These are phyloP conservation scores for Phalacrocorax brasilianus DNA, from an alignment of 2,113 vertebrate species.

Conservation along the genomic window DNA sequence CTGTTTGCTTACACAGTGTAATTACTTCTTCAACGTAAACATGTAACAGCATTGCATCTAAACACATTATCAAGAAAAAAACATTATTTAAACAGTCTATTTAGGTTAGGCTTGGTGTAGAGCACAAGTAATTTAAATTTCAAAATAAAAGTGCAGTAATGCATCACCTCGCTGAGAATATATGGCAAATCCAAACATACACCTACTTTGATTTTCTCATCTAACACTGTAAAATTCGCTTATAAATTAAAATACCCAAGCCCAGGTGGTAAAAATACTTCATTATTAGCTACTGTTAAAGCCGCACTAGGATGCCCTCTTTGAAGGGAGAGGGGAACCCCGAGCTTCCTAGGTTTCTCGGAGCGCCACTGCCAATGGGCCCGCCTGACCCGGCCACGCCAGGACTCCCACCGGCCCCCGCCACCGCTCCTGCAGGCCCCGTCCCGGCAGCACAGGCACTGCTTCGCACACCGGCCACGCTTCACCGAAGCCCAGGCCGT, in stretches of 20 bases:
- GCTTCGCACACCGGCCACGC: too few relatives aligned
- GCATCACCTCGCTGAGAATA: not conserved
- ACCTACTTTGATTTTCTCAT: accelerated
- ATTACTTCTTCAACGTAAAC: not conserved
- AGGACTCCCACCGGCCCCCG: too few relatives aligned
- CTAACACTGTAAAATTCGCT: accelerated
- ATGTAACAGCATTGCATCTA: accelerated
- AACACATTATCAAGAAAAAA: not conserved
- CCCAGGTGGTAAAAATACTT: accelerated
- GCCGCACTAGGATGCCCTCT: accelerated
- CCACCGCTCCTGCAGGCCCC: too few relatives aligned
- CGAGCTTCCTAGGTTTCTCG: too few relatives aligned
- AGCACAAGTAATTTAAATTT: not conserved
- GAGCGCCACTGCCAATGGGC: too few relatives aligned
- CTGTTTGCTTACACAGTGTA: not conserved
- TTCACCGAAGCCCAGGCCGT: too few relatives aligned
- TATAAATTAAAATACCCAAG: not conserved
- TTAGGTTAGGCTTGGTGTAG: not conserved
- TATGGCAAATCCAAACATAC: accelerated
- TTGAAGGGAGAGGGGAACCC: too few relatives aligned
- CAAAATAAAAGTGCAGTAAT: accelerated
- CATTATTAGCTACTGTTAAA: accelerated
- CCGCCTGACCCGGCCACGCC: too few relatives aligned
- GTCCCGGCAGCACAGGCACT: too few relatives aligned
- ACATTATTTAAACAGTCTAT: not conserved